These are phyloP conservation scores for Microchrysa polita DNA, from an alignment of 2,888 invertebrate genomes.

Conservation along the genomic window DNA sequence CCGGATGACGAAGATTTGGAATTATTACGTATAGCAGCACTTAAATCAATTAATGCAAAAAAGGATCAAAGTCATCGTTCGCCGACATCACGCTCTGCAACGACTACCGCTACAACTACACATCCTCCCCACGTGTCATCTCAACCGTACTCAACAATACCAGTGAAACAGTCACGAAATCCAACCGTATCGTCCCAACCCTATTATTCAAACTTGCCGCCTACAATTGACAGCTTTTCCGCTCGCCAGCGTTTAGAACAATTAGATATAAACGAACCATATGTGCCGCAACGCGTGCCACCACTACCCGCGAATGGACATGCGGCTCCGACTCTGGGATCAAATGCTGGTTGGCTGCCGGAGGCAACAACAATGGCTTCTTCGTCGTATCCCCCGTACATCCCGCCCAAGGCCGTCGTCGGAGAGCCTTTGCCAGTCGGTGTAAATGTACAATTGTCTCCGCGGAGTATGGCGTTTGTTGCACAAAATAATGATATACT, in stretches of 20 bases:
- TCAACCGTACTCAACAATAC: constrained; percentile 15
- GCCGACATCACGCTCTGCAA: constrained; percentile 17
- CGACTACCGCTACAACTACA: neutral
- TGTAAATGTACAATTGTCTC: constrained; percentile 51
- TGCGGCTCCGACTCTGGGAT: neutral
- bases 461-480: constrained; percentile 53
- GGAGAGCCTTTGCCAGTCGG: constrained; percentile 12
- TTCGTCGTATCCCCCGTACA: constrained; percentile 42
- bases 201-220: constrained; percentile 21
- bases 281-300: constrained; percentile 50
- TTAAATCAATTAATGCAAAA: constrained; percentile 51
- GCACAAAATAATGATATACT: constrained; percentile 52
- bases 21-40: constrained; percentile 50
- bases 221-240: constrained; percentile 21
- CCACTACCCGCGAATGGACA: constrained; percentile 22
- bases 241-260: constrained; percentile 40
- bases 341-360: constrained; percentile 26
- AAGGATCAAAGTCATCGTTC: constrained; percentile 45
- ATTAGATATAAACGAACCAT: constrained; percentile 49
- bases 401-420: constrained; percentile 33
- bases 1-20: constrained; percentile 54
- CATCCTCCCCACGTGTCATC: constrained; percentile 9
- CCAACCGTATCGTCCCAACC: neutral
- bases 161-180: constrained; percentile 13
- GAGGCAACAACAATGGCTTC: constrained; percentile 6